phyloP scores from a whole-genome alignment of 2,888 invertebrate species.

The Ormyrus pomaceus region DNA sequence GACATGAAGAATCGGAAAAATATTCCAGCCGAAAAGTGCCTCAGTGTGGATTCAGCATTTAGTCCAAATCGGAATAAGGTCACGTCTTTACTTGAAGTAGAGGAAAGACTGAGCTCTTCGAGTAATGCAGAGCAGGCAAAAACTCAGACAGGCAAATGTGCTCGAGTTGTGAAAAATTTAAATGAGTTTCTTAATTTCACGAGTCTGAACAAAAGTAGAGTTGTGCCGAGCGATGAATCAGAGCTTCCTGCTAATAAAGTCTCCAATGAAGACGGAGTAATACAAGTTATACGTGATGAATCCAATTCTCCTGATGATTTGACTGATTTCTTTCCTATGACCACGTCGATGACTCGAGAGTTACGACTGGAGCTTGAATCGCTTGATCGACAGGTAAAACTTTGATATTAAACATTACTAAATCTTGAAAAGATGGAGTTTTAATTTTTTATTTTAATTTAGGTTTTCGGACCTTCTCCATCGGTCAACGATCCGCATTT shows the following conservation, averaged over 20 bases:
- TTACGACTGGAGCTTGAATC: conserved; percentile 88
- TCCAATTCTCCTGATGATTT: conserved; percentile 85
- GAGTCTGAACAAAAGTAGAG: conserved; percentile 80
- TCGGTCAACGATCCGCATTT: conserved; percentile 67
- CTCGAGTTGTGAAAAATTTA: conserved; percentile 84
- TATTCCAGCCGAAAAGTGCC: conserved; percentile 69
- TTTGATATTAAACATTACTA: not conserved
- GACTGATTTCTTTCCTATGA: conserved; percentile 89
- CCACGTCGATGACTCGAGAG: conserved; percentile 91
- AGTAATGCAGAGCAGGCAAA: conserved; percentile 57
- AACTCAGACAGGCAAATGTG: conserved; percentile 68
- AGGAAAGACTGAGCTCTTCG: conserved; percentile 56
- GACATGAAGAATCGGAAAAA: conserved; percentile 67
- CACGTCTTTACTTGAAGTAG: conserved; percentile 62
- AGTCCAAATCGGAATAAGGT: conserved; percentile 63
- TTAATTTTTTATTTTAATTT: conserved; percentile 64
- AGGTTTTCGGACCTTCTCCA: conserved; percentile 83
- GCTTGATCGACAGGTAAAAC: conserved; percentile 85
- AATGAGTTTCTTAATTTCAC: conserved; percentile 91
- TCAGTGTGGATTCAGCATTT: conserved; percentile 65
- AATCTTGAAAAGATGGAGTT: too few species aligned
- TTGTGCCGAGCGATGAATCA: conserved; percentile 72
- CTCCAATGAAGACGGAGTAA: conserved; percentile 68
- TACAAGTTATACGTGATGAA: conserved; percentile 68
- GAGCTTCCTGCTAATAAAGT: conserved; percentile 65